Evolutionary conservation across 1,140 invertebrate genomes (phyloP), one percentile per base, ranked within the genome.

Genomic region (Pygmarrhopalites habei): DNA sequence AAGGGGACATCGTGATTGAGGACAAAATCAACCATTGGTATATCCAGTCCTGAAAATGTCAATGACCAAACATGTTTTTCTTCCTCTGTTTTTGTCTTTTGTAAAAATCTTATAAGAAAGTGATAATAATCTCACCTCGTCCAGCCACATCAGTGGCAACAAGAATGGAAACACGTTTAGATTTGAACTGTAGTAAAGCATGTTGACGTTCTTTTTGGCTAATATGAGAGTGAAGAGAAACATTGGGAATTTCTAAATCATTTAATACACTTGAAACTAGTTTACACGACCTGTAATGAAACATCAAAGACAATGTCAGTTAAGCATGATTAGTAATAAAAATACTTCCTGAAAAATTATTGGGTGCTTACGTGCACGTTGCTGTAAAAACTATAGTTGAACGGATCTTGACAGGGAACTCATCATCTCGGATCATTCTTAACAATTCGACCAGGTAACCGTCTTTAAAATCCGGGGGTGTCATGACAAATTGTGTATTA

Each of bases 81-180:
- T n/a, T n/a, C n/a, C n/a, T n/a, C n/a, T n/a, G n/a, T n/a, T n/a
- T n/a, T n/a, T n/a, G n/a, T n/a, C n/a, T n/a, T n/a, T n/a, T n/a
- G n/a, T n/a, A n/a, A n/a, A n/a, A n/a, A n/a, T n/a, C n/a, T n/a
- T n/a, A n/a, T n/a, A n/a, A n/a, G n/a, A n/a, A n/a, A n/a, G n/a
- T n/a, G n/a, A n/a, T n/a, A n/a, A n/a, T n/a, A n/a, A n/a, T n/a
- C 2, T 32, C 72, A 70, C 95, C 95, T 79, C 95, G 82, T 67
- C 92, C 91, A 0, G 94, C 95, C 0, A 99, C 91, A 81, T 98
- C 93, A 23, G 96, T 99, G 3, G 95, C 92, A 58, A 99, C 87
- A 2, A 99, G 79, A 28, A 96, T 93, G 64, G 87, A 87, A 2
- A 86, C 79, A 25, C 84, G 80, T 73, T 89, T 88, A 1, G 90